Base-by-base conservation (phyloP, 92 coral and sea anemone genomes). In the Ricordea florida region DNA sequence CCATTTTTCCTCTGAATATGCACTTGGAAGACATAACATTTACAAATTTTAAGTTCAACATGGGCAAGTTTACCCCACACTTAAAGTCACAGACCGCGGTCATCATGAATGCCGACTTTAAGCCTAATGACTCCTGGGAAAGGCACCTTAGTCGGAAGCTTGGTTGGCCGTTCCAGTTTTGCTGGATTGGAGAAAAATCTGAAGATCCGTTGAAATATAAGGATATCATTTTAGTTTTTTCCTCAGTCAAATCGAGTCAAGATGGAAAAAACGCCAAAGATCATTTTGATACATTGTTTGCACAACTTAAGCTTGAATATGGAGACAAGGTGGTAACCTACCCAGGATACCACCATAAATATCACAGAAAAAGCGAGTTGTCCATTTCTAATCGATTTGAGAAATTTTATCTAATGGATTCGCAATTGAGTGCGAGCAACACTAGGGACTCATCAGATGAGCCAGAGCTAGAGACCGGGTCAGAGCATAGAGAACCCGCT, bases 81-180 rank as follows among this genome's bases (percentile, higher is more conserved):
- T 9, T 33, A 4, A 29, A 45, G n/a, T 31, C 47, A 0, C 74
- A 28, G 22, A 24, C 85, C 23, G 85, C 63, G 2, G 76, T 58
- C 16, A 79, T 79, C 10, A 51, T 49, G 20, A 35, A 47, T 16
- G 29, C 31, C 10, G 32, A 55, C 3, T 30, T 24, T 23, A 4
- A 20, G 10, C 63, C 55, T 9, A 24, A 40, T 23, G 32, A 40
- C 6, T 18, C 23, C 1, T 79, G 85, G 85, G 61, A 79, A 37
- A 44, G 30, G 6, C 33, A 47, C 10, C 78, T 79, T 10, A 55
- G 60, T 29, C 35, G 35, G 11, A 23, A 58, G 15, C 16, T 69
- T 10, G 32, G 49, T 11, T 69, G 85, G 85, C 85, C 85, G 0
- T 79, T 79, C 16, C 62, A 40, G 42, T 24, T 33, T 38, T 47